phyloP scores from a whole-genome alignment of 2,113 vertebrate genomes.

The Paradisaea rubra region DNA sequence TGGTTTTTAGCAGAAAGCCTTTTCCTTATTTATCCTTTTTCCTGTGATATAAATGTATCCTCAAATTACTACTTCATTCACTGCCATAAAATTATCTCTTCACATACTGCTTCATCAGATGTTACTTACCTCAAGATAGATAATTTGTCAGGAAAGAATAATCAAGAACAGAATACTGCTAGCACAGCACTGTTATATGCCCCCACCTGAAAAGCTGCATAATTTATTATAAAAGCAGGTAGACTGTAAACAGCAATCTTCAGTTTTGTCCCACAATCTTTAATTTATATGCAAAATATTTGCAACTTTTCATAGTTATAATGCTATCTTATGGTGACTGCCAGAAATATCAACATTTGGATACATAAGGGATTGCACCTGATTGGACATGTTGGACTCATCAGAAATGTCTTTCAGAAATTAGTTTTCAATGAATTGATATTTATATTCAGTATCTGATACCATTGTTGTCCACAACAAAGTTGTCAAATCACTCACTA shows the following conservation, averaged over 20 bases:
- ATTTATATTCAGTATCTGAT: background rate
- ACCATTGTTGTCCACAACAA: background rate
- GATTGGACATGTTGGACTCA: background rate
- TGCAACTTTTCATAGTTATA: background rate
- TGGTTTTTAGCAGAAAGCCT: background rate
- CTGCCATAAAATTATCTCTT: background rate
- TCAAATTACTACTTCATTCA: background rate
- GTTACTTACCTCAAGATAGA: background rate
- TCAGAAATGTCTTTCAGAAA: background rate
- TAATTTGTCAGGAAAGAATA: background rate
- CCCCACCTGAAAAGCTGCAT: background rate
- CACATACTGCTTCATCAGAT: background rate
- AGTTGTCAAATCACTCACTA: background rate
- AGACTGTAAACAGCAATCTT: background rate
- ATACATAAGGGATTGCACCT: background rate
- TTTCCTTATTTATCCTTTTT: background rate
- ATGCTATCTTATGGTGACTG: background rate
- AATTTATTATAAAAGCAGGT: background rate
- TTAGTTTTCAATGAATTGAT: background rate
- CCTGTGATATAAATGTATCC: background rate
- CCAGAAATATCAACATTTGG: background rate
- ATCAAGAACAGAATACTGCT: background rate
- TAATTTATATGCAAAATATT: background rate
- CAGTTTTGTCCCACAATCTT: background rate
- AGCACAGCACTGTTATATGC: background rate